Conservation (phyloP, 2,113 vertebrate genomes). For the Mobula birostris region DNA sequence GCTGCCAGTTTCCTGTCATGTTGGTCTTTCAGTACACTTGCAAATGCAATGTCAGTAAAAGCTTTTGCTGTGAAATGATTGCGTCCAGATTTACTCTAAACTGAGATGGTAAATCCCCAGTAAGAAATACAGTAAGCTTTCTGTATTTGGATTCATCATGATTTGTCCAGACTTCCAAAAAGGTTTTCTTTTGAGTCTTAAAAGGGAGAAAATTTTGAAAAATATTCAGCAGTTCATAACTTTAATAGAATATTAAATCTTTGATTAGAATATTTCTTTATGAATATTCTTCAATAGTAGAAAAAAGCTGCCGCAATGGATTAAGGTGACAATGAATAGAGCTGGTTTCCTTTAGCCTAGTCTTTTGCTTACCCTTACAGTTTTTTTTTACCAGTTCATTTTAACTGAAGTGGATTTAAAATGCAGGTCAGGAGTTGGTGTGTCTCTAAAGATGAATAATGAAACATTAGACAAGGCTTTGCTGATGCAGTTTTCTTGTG, state of each 20-base stretch:
- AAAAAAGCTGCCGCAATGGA: not conserved
- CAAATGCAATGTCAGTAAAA: not conserved
- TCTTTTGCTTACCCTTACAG: not conserved
- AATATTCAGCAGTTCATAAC: not conserved
- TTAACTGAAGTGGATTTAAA: not conserved
- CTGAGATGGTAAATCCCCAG: not conserved
- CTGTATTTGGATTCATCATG: not conserved
- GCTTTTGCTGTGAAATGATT: not conserved
- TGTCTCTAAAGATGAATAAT: constrained; percentile 33
- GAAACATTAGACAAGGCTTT: not conserved
- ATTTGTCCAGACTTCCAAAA: not conserved
- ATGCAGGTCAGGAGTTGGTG: not conserved
- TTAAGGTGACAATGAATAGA: not conserved
- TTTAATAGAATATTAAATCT: not conserved
- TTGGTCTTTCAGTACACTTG: not conserved
- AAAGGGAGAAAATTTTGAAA: not conserved
- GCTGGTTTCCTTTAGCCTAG: not conserved
- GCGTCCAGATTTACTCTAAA: not conserved
- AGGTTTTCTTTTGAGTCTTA: not conserved
- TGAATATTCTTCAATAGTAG: not conserved
- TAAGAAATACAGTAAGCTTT: not conserved
- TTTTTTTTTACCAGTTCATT: not conserved
- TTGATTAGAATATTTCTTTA: not conserved
- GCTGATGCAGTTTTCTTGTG: not conserved
- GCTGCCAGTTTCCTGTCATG: not conserved